Conservation (phyloP, 2,113 vertebrate species). For the Pluvialis apricaria region DNA sequence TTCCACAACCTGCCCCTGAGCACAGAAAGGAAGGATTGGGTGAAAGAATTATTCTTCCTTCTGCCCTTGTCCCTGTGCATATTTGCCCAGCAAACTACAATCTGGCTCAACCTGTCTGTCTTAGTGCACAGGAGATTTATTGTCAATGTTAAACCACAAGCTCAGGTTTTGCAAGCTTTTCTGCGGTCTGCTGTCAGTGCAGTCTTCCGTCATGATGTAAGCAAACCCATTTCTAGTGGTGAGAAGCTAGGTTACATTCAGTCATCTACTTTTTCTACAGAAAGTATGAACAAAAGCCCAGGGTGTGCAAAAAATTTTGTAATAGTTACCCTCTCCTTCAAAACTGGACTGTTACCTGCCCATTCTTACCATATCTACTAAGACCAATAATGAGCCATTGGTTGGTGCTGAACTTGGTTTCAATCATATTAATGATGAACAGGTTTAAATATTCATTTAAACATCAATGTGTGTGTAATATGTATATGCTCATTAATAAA, state of each 20-base stretch:
- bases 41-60: not conserved
- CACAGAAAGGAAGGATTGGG: not conserved
- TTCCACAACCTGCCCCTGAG: not conserved
- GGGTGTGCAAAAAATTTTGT: not conserved
- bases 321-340: not conserved
- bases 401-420: not conserved
- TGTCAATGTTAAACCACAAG: not conserved
- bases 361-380: not conserved
- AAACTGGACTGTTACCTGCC: not conserved
- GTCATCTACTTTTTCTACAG: not conserved
- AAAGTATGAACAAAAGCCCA: not conserved
- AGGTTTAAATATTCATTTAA: not conserved
- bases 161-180: not conserved
- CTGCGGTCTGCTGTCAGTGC: not conserved
- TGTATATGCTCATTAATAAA: not conserved
- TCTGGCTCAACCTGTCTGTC: not conserved
- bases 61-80: not conserved
- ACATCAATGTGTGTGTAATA: not conserved
- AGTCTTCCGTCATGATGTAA: not conserved
- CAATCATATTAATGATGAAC: not conserved
- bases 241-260: not conserved
- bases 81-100: not conserved
- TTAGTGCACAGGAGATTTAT: not conserved
- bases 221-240: not conserved
- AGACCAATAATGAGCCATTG: not conserved